These are phyloP conservation scores for Xyliphius kryptos DNA, from an alignment of 2,113 vertebrate genomes.

Conservation along the genomic window DNA sequence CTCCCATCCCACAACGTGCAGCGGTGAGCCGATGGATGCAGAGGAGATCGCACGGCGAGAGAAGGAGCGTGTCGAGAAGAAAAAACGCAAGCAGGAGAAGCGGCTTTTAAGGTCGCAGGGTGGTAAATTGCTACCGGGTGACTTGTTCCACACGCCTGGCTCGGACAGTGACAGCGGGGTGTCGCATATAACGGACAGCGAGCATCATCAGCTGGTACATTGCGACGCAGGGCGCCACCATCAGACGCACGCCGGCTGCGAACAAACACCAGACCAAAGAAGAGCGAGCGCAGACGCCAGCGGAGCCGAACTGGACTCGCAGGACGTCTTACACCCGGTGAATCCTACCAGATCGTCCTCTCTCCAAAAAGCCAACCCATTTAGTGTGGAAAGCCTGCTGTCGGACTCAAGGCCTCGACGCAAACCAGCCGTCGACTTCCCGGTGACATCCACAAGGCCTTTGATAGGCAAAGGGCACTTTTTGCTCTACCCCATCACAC, in stretches of 20 bases:
- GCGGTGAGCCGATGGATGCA: slow-evolving; percentile 96
- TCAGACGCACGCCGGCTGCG: slow-evolving; percentile 64
- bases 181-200: slow-evolving; percentile 73
- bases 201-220: slow-evolving; percentile 52
- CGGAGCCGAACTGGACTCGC: slow-evolving; percentile 68
- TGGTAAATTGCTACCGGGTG: slow-evolving; percentile 70
- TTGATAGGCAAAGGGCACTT: slow-evolving; percentile 91
- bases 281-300: slow-evolving; percentile 65
- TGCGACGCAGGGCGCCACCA: slow-evolving; percentile 55
- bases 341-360: slow-evolving; percentile 60
- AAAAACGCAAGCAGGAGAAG: slow-evolving; percentile 92
- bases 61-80: slow-evolving; percentile 90
- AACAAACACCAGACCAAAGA: slow-evolving; percentile 80
- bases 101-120: slow-evolving; percentile 86
- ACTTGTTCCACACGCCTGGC: slow-evolving; percentile 87
- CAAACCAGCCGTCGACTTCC: slow-evolving; percentile 76
- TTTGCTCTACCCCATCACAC: slow-evolving; percentile 89
- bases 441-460: slow-evolving; percentile 76
- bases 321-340: slow-evolving; percentile 60
- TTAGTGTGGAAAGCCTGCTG: slow-evolving; percentile 90
- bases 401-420: slow-evolving; percentile 85
- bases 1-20: slow-evolving; percentile 95
- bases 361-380: slow-evolving; percentile 84
- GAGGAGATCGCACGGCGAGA: slow-evolving; percentile 95
- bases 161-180: slow-evolving; percentile 95